Evolutionary conservation across 2,113 vertebrate genomes (phyloP).

Genomic region (Paracyprichromis sp.): DNA sequence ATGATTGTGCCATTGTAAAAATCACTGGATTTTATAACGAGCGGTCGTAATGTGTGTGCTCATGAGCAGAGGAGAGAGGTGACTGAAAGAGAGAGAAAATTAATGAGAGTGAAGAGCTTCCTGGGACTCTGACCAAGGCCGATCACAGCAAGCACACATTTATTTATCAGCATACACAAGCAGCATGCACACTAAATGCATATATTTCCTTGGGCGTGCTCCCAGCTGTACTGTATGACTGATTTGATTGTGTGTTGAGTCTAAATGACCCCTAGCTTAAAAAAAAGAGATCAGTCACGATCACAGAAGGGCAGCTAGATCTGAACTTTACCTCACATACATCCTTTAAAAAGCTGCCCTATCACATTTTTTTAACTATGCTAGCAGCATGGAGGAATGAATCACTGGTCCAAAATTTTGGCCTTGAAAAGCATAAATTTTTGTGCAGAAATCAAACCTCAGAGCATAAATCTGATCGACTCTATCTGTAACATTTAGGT

Average conservation of each 20-base stretch:
- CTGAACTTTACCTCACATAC: not conserved
- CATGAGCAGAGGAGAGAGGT: conserved; percentile 2
- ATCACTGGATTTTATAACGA: conserved; percentile 28
- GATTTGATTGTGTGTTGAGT: not conserved
- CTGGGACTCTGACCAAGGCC: not conserved
- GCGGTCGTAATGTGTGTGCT: conserved; percentile 26
- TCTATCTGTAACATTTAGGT: not conserved
- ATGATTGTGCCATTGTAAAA: conserved; percentile 32
- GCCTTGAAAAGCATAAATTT: not conserved
- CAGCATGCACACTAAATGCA: not conserved
- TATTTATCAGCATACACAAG: not conserved
- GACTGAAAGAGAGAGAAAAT: conserved; percentile 36
- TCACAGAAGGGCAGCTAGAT: not conserved
- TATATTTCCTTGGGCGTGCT: not conserved
- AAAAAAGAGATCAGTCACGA: not conserved
- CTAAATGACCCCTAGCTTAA: not conserved
- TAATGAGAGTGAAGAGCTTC: conserved; percentile 17
- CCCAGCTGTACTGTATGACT: not conserved
- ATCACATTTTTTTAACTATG: not conserved
- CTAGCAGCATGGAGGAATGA: not conserved
- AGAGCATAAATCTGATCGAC: not conserved
- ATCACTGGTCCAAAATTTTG: not conserved
- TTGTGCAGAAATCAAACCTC: not conserved
- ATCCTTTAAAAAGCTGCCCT: not conserved
- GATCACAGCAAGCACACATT: not conserved